Percentiles rank a stretch among this genome's conserved stretches.
Conservation (phyloP, 2,113 vertebrate genomes). For the Phyllostomus discolor region DNA sequence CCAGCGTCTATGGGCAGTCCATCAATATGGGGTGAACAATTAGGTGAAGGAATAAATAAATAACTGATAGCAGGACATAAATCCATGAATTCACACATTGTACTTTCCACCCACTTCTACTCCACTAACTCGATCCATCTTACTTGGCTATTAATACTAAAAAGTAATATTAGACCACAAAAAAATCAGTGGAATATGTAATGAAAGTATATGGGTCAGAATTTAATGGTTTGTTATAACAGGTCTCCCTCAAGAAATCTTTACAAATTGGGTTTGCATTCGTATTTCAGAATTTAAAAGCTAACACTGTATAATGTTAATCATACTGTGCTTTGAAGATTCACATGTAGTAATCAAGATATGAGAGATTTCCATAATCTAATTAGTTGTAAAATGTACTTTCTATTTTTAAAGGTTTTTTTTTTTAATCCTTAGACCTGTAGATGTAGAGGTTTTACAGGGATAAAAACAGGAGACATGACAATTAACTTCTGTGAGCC, state of each 20-base stretch:
- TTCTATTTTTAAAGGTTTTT: background rate
- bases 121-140: background rate
- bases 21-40: background rate
- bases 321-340: background rate
- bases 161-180: background rate
- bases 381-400: background rate
- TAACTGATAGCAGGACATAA: background rate
- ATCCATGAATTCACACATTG: background rate
- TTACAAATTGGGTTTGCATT: background rate
- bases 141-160: background rate
- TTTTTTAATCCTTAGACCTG: background rate
- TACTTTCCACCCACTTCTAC: background rate
- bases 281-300: slow-evolving; percentile 12
- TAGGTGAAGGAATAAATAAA: background rate
- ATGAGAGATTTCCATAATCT: background rate
- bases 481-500: background rate
- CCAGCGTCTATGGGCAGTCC: background rate
- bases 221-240: background rate
- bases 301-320: background rate
- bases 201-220: background rate
- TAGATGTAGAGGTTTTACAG: background rate
- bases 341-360: background rate
- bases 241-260: background rate
- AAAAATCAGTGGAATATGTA: background rate
- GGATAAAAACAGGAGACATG: background rate